Base-by-base conservation (phyloP, 2,113 vertebrate genomes). In the Tragelaphus imberbis region DNA sequence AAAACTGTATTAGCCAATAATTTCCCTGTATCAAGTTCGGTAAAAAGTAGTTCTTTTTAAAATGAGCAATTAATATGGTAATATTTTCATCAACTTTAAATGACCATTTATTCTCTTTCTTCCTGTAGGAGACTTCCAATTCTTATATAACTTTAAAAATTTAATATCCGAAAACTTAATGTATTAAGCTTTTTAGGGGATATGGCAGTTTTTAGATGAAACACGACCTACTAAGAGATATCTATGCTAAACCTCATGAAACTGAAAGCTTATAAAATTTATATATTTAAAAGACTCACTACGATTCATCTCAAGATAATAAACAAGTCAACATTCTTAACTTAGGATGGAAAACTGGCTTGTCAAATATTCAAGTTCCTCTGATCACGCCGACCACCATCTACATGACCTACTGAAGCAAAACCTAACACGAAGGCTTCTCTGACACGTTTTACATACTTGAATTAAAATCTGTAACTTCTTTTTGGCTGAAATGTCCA, bases 1-100 rank as follows among this genome's bases (percentile, higher is more conserved):
- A 94, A 96, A 92, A 13, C 58, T 87, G n/a, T 85, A 77, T 68
- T 85, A 90, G 44, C 68, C 91, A 96, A 90, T 65, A 92, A 88
- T 80, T 88, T 94, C 44, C 47, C 23, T 30, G 84, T 58, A 82
- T 36, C 14, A 96, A 97, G 47, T 71, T 94, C 86, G 87, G 8
- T 28, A 82, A 88, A 88, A 93, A 93, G 68, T 5, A 80, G 8
- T 36, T 86, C 36, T 65, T 95, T 94, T 49, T 86, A 92, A 92
- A 97, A 80, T 44, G 16, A 96, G n/a, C 87, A 96, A 75, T 53
- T 33, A 55, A 49, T 58, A 88, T 51, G 8, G 33, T 94, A 96
- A 44, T 90, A 93, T 61, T 93, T 93, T 82, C 49, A 63, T n/a
- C 75, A 90, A 81, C 23, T 63, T 97, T 93, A 86, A 87, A 79